phyloP scores from a whole-genome alignment of 2,888 invertebrate species.

The Gasteruption jaculator region DNA sequence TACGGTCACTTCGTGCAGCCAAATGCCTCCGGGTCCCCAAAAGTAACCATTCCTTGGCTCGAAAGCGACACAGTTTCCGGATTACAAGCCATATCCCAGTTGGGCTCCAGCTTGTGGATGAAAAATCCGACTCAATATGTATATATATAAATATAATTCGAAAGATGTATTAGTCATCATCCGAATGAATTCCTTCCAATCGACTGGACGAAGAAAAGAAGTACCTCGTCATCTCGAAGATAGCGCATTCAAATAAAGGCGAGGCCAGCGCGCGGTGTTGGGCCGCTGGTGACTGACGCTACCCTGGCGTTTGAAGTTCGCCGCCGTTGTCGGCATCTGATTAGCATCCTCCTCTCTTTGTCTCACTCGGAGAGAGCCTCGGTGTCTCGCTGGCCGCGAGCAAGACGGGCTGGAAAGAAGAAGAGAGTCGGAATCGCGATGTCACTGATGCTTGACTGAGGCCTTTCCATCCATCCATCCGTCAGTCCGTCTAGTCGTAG shows the following conservation, averaged over 20 bases:
- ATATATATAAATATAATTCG: too few species aligned
- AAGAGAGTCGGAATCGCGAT: slow-evolving; percentile 24
- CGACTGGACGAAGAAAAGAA: too few species aligned
- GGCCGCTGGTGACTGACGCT: slow-evolving; percentile 42
- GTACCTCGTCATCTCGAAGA: too few species aligned
- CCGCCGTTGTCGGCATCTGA: slow-evolving; percentile 50
- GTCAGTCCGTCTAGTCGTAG: slow-evolving; percentile 27
- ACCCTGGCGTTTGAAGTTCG: slow-evolving; percentile 43
- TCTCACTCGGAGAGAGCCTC: slow-evolving; percentile 17
- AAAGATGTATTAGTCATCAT: too few species aligned
- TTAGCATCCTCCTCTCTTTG: slow-evolving; percentile 48
- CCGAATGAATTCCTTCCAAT: too few species aligned
- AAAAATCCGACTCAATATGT: too few species aligned
- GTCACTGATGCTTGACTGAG: slow-evolving; percentile 38
- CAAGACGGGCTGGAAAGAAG: slow-evolving; percentile 9
- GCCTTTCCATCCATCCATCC: slow-evolving; percentile 36
- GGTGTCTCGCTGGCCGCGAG: slow-evolving; percentile 9
- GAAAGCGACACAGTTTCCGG: too few species aligned
- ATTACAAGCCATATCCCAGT: too few species aligned
- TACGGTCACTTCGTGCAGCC: too few species aligned
- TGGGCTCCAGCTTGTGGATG: too few species aligned
- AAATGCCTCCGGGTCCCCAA: too few species aligned
- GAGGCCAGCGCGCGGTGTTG: slow-evolving; percentile 32
- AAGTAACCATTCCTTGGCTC: too few species aligned
- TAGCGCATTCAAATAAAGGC: slow-evolving; percentile 44